These are phyloP conservation scores for Crocuta crocuta DNA, from an alignment of 2,113 vertebrate genomes.

Conservation along the genomic window DNA sequence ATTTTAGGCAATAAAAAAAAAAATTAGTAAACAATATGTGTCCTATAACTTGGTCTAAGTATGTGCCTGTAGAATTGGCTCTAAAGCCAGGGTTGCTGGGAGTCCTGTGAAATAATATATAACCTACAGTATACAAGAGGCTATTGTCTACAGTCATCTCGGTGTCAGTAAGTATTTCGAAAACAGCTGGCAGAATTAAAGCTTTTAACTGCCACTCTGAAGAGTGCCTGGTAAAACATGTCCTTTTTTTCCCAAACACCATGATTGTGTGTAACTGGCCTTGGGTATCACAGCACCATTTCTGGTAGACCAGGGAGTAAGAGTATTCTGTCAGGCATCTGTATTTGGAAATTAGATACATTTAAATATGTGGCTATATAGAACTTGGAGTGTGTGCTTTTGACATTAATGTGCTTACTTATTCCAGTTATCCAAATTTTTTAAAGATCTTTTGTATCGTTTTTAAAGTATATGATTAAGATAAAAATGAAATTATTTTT, in stretches of 20 bases:
- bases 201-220: neutral
- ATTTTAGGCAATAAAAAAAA: neutral
- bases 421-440: neutral
- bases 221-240: neutral
- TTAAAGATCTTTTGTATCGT: slow-evolving; percentile 1
- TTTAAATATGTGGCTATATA: neutral
- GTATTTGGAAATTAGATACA: neutral
- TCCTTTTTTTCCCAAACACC: neutral
- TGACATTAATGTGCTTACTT: neutral
- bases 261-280: neutral
- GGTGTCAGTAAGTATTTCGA: neutral
- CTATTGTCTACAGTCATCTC: neutral
- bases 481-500: slow-evolving; percentile 19
- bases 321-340: neutral
- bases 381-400: neutral
- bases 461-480: slow-evolving; percentile 47
- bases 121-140: neutral
- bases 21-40: neutral
- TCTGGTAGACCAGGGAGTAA: neutral
- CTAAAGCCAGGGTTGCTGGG: neutral
- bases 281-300: neutral
- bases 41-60: neutral
- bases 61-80: neutral
- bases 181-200: neutral
- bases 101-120: neutral